phyloP scores from a whole-genome alignment of 2,113 vertebrate genomes.

The Cichladusa arquata region DNA sequence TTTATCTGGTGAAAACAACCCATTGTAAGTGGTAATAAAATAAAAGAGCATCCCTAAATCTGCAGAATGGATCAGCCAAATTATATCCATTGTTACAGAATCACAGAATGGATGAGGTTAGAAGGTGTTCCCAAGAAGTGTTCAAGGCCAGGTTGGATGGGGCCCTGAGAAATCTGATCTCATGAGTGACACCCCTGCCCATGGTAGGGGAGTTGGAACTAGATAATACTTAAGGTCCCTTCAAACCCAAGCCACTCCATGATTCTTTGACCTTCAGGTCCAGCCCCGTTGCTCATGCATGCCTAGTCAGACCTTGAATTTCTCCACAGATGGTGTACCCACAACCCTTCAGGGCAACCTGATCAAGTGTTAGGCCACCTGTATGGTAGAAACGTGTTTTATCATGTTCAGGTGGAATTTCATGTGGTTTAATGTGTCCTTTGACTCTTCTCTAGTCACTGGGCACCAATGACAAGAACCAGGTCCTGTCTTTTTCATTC shows the following conservation, averaged over 20 bases:
- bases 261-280: neutral
- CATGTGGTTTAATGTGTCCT: neutral
- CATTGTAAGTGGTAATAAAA: neutral
- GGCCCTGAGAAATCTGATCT: neutral
- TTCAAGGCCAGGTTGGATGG: neutral
- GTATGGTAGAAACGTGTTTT: neutral
- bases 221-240: neutral
- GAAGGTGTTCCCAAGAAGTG: neutral
- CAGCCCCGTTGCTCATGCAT: neutral
- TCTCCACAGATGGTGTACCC: neutral
- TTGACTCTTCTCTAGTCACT: neutral
- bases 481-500: neutral
- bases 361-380: neutral
- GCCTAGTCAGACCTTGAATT: neutral
- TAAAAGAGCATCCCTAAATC: neutral
- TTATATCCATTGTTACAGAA: neutral
- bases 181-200: fast-evolving
- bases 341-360: neutral
- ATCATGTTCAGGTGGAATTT: neutral
- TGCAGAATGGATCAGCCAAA: fast-evolving
- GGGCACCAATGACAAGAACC: neutral
- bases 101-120: neutral
- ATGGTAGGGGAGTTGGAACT: neutral
- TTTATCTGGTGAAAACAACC: neutral
- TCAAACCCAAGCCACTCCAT: neutral